Percentiles rank a stretch among this genome's conserved stretches.
These are phyloP conservation scores for Huso huso DNA, from an alignment of 2,797 vertebrate genomes.

Conservation along the genomic window DNA sequence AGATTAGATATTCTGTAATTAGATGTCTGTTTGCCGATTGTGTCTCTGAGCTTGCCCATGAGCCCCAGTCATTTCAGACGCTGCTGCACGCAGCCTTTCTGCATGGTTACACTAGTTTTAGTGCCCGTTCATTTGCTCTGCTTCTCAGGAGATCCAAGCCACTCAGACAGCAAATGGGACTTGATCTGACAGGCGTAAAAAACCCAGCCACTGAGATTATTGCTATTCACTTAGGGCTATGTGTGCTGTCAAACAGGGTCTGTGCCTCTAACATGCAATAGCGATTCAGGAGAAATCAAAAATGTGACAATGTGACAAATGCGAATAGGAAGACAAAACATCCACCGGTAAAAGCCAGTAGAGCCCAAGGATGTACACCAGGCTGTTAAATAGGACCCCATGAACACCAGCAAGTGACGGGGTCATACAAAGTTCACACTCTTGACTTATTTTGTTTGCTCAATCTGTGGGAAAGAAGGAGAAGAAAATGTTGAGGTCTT, in stretches of 20 bases:
- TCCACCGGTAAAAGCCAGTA: not conserved
- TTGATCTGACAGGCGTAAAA: slow-evolving; percentile 16
- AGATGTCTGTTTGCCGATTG: slow-evolving; percentile 11
- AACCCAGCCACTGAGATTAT: slow-evolving; percentile 16
- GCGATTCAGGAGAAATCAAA: not conserved
- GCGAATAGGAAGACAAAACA: not conserved
- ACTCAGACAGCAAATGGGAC: slow-evolving; percentile 8
- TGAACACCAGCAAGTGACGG: too few species aligned
- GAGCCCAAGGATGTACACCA: not conserved
- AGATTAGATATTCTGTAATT: slow-evolving; percentile 8
- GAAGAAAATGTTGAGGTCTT: too few species aligned
- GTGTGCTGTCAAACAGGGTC: slow-evolving; percentile 7
- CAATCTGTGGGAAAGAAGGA: too few species aligned
- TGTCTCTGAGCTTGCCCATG: slow-evolving; percentile 2
- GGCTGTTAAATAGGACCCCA: too few species aligned
- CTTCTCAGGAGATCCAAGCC: slow-evolving; percentile 15
- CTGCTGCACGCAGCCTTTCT: slow-evolving; percentile 24
- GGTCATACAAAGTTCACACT: too few species aligned
- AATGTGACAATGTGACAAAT: not conserved
- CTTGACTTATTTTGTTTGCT: too few species aligned
- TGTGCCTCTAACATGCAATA: slow-evolving; percentile 1
- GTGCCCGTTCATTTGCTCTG: slow-evolving; percentile 9
- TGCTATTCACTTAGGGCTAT: slow-evolving; percentile 8
- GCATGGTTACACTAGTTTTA: slow-evolving; percentile 12
- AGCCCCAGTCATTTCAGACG: slow-evolving; percentile 45